Base-by-base conservation (phyloP, 2,888 invertebrate species). In the Tortricodes alternella region DNA sequence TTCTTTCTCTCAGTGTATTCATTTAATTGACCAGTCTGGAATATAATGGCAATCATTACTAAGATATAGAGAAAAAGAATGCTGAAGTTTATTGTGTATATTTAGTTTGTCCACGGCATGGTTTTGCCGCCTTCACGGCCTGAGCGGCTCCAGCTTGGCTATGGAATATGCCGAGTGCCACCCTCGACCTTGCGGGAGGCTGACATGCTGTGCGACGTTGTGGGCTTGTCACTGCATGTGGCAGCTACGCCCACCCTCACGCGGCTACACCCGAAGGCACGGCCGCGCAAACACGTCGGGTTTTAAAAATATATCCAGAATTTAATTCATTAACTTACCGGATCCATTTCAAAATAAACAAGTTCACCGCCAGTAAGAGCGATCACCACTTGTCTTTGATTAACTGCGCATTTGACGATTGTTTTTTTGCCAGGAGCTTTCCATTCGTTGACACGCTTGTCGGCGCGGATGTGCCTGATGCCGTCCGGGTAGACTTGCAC, bases 401-500 rank as follows among this genome's bases (percentile, higher is more conserved):
- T 99, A 13, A 99, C 98, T 0, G 99, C 99, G 85, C 99, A 99
- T 82, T 97, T 97, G 0, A 98, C 96, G 57, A 99, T 99, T 0
- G 96, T 96, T 72, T 98, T 98, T 83, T 99, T 99, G 16, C 98
- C 98, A 0, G 99, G 99, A 0, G 98, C 97, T 80, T 99, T 98
- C 99, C 99, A 99, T 83, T 99, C 99, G 73, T 99, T 99, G 2
- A 99, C 98, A 83, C 99, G 94, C 80, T 98, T 98, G 83, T 99
- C 99, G 0, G 99, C 96, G 55, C 99, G 94, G 74, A 99, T 99
- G 80, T 99, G 99, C 61, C 99, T 94, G 74, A 99, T 99, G 50
- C 99, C 99, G 80, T 99, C 99, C 0, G 99, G 99, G 85, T 99
- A 99, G 9, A 99, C 98, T 93, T 99, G 99, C 1, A 99, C 98